Evolutionary conservation across 2,888 invertebrate species (phyloP), one percentile per base, ranked within the genome.

Genomic region (Thelaira solivaga): DNA sequence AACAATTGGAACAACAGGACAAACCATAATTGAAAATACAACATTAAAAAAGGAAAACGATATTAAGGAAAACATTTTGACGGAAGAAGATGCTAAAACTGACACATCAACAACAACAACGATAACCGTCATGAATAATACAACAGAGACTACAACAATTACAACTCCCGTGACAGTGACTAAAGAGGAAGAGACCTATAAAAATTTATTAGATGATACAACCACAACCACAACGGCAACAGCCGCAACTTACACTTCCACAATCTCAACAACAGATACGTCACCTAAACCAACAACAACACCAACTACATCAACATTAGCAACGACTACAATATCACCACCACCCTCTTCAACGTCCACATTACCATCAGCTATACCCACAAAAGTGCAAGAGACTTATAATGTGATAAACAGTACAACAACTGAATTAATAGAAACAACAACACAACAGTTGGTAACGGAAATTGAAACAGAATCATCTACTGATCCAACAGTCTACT

Each of bases 381-480:
- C 81, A 24, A 82, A 82, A 59, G 76, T 81, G n/a, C 80, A 83
- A 41, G 83, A 83, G 47, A 77, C 83, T 5, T 83, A 83, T 62
- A 81, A 82, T 62, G 79, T 83, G 55, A 69, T 82, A 24, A 77
- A 69, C 65, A 78, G 74, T 74, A 55, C 80, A 64, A 80, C 18
- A 47, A 69, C 57, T 5, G 69, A 71, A n/a, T 1, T 65, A 34
- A 76, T 76, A 55, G 39, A 69, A 64, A 64, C 74, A 59, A 71
- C 71, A 51, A 57, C 71, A 16, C 45, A 59, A 22, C 45, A 64
- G 34, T 13, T 76, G n/a, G 1, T 43, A 13, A 59, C 76, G 49
- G 65, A 71, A 65, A 64, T 29, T 20, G 51, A 18, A 22, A 51
- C 65, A 65, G 67, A 67, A 29, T 8, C 36, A 51, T 13, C 31